Percentiles rank a stretch among this genome's conserved stretches.
phyloP scores from a whole-genome alignment of 1,140 invertebrate species.

The Charaxes varanes region DNA sequence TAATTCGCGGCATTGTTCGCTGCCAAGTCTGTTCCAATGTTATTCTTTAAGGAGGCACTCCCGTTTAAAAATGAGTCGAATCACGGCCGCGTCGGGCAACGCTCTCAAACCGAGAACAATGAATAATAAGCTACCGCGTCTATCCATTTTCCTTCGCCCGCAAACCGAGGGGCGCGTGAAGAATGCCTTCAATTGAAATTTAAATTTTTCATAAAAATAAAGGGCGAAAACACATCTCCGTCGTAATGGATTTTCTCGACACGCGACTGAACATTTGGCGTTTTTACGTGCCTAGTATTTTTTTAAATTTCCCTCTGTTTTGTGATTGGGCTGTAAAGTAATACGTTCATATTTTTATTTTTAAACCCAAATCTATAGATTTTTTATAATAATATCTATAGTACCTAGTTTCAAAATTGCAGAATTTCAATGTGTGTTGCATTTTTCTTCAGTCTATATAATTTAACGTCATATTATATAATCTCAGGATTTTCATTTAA shows the following conservation, averaged over 20 bases:
- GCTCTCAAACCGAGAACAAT: slow-evolving; percentile 51
- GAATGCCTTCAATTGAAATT: slow-evolving; percentile 61
- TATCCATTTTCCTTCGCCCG: slow-evolving; percentile 58
- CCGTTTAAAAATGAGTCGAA: slow-evolving; percentile 65
- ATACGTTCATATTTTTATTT: too few species aligned
- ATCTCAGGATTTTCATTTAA: too few species aligned
- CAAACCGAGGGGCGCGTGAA: slow-evolving; percentile 42
- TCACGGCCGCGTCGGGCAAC: slow-evolving; percentile 50
- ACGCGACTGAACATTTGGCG: too few species aligned
- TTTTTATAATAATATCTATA: too few species aligned
- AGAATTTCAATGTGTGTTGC: too few species aligned
- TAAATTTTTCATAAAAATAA: slow-evolving; percentile 45
- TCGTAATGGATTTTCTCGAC: background rate
- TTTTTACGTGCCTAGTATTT: too few species aligned
- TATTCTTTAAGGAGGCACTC: slow-evolving; percentile 31
- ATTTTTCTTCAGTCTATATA: too few species aligned
- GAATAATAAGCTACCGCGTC: slow-evolving; percentile 65
- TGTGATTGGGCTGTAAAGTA: too few species aligned
- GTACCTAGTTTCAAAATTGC: too few species aligned
- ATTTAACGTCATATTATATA: too few species aligned
- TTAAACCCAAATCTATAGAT: too few species aligned
- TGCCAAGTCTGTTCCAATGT: slow-evolving; percentile 30
- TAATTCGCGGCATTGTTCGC: slow-evolving; percentile 20
- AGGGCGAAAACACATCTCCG: background rate
- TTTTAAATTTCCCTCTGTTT: too few species aligned